A percentile compares a stretch with the other conserved stretches of the same genome.
phyloP scores from a whole-genome alignment of 1,140 invertebrate species.

The Leptopilina clavipes region DNA sequence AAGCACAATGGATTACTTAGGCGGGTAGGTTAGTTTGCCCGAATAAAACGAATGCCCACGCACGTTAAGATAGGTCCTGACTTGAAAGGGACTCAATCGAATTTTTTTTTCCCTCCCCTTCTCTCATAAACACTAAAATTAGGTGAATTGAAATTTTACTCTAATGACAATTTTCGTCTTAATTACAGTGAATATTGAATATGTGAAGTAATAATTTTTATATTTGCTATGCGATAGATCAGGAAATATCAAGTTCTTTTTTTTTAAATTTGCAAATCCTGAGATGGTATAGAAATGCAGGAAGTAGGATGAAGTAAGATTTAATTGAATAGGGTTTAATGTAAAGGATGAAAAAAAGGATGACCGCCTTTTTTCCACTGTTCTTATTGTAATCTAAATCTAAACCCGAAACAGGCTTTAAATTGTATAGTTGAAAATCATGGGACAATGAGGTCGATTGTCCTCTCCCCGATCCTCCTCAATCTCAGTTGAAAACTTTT shows the following conservation, averaged over 20 bases:
- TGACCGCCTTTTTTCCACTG: not conserved
- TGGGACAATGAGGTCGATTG: not conserved
- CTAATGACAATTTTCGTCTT: too few species aligned
- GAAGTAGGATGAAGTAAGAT: not conserved
- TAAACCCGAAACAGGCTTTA: slow-evolving; percentile 5
- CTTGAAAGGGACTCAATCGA: slow-evolving; percentile 42
- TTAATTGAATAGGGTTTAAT: slow-evolving; percentile 20
- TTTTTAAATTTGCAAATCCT: not conserved
- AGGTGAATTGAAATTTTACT: too few species aligned
- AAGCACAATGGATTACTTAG: slow-evolving; percentile 72
- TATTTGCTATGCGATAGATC: too few species aligned
- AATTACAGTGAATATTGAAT: too few species aligned
- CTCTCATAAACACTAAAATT: too few species aligned
- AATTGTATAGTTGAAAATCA: slow-evolving; percentile 10
- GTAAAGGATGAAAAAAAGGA: not conserved
- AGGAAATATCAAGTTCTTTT: not conserved
- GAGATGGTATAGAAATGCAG: not conserved
- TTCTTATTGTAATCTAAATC: slow-evolving; percentile 5
- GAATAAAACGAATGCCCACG: slow-evolving; percentile 65
- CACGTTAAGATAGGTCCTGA: slow-evolving; percentile 73
- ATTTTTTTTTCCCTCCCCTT: not conserved
- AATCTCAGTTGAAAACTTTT: not conserved
- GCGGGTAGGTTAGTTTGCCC: slow-evolving; percentile 72
- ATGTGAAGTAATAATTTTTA: too few species aligned
- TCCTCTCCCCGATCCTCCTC: not conserved